Percentiles rank a stretch among this genome's conserved stretches.
These are phyloP conservation scores for Drosophila nannoptera DNA, from an alignment of 1,140 invertebrate species.

Conservation along the genomic window DNA sequence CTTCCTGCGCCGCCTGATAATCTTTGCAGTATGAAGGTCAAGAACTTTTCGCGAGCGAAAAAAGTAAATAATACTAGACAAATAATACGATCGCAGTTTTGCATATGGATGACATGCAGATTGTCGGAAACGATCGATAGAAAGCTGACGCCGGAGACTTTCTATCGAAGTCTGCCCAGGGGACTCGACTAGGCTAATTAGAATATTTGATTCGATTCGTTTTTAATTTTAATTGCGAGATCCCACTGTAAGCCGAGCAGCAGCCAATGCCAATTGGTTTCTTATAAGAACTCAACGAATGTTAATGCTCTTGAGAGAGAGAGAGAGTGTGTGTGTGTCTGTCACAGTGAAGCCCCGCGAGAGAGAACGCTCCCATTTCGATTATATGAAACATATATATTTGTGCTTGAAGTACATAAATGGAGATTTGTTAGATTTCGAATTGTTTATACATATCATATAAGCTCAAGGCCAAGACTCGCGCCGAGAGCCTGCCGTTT, in stretches of 20 bases:
- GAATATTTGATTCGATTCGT: not conserved
- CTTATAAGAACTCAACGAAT: no score
- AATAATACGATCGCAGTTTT: conserved; percentile 12
- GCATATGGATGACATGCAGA: conserved; percentile 31
- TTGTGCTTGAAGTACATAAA: conserved; percentile 37
- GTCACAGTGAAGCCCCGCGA: not conserved
- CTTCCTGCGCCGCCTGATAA: conserved; percentile 41
- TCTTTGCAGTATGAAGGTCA: conserved; percentile 60
- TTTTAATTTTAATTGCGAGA: no score
- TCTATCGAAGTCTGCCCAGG: conserved; percentile 60
- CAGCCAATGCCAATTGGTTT: no score
- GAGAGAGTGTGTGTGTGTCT: no score
- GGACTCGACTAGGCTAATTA: conserved; percentile 24
- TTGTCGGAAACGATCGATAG: conserved; percentile 19
- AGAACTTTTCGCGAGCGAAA: conserved; percentile 8
- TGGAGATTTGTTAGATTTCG: conserved; percentile 25
- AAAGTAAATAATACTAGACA: conserved; percentile 3
- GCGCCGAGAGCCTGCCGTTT: no score
- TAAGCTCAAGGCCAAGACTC: conserved; percentile 32
- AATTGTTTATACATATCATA: no score
- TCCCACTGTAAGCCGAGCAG: no score
- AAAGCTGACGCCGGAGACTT: conserved; percentile 39
- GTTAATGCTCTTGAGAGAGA: no score
- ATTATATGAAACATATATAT: conserved; percentile 2
- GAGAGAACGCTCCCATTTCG: no score